Evolutionary conservation across 2,797 vertebrate species (phyloP), one percentile per base, ranked within the genome.

Genomic region (Melanotaenia boesemani): DNA sequence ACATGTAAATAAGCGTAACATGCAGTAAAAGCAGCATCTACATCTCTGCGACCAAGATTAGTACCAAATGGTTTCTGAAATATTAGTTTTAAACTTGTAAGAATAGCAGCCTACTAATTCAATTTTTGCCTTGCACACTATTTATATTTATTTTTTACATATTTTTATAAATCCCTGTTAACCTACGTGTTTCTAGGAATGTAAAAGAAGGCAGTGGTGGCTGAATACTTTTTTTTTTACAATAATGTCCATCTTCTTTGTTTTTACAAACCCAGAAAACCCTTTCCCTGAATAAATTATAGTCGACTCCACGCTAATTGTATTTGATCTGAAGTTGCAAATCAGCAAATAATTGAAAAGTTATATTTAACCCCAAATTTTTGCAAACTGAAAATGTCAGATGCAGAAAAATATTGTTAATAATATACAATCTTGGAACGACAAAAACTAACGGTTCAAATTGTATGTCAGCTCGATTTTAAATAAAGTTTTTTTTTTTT

Each of bases 401-500:
- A 46, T 32, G 13, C 28, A 57, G 2, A 18, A 16, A 57, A 7
- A 18, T 7, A 30, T 28, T 57, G 7, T 24, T 4, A 16, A 30
- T 15, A 8, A 15, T 7, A 26, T 5, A 55, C 12, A 6, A n/a
- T 12, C 1, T 24, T 15, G 2, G 26, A 28, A 28, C 5, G 15
- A 30, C 2, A 4, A 18, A 7, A 28, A 2, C 5, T 15, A 28
- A 30, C 28, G 5, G 18, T 57, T 57, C 5, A 57, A 32, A 57
- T 1, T 30, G 55, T 6, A 8, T 20, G 16, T 9, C 46, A 48
- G 8, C n/a, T 6, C 7, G 18, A 48, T 22, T 50, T 22, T 50
- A 3, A 91, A 93, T 93, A 94, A 93, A 93, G 92, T 32, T 58
- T 54, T 80, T 54, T 32, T 32, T 32, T 32, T 32, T 58, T 56